A percentile compares a stretch with the other conserved stretches of the same genome.
Evolutionary conservation across 2,113 vertebrate genomes (phyloP).

Genomic region (Dunckerocampus dactyliophorus): DNA sequence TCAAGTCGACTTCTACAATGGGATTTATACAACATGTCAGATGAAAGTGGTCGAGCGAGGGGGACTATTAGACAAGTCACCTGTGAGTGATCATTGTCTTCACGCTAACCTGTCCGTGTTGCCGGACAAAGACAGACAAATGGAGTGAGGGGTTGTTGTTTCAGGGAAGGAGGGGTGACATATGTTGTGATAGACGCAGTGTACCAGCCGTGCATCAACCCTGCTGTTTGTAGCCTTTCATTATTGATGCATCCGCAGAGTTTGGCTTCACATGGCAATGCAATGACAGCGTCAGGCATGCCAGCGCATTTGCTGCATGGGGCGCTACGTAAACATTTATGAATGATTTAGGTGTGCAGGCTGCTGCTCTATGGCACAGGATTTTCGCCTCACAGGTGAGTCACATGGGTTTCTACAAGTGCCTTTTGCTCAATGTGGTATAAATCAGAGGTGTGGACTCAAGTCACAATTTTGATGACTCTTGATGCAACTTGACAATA

Average conservation of each 20-base stretch:
- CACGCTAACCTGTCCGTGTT: constrained; percentile 16
- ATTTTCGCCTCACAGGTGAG: neutral
- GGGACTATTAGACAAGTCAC: constrained; percentile 47
- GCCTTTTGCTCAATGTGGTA: no score
- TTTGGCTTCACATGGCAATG: constrained; percentile 34
- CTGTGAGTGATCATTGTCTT: constrained; percentile 47
- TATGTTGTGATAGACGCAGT: constrained; percentile 22
- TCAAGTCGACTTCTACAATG: constrained; percentile 32
- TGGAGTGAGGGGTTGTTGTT: constrained; percentile 8
- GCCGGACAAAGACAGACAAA: constrained; percentile 10
- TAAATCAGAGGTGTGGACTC: no score
- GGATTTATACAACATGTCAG: constrained; percentile 54
- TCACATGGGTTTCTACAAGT: neutral
- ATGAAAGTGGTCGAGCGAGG: constrained; percentile 44
- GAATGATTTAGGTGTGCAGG: constrained; percentile 59
- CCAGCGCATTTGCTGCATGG: constrained; percentile 48
- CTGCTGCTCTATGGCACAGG: constrained; percentile 26
- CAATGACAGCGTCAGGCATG: constrained; percentile 23
- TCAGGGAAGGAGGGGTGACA: constrained; percentile 23
- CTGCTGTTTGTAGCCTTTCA: constrained; percentile 58
- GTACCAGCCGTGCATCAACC: constrained; percentile 29
- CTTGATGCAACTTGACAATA: no score
- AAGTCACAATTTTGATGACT: no score
- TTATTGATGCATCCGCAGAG: constrained; percentile 58
- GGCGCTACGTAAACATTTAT: constrained; percentile 58